phyloP scores from a whole-genome alignment of 2,113 vertebrate genomes.

The Lepisosteus oculatus region DNA sequence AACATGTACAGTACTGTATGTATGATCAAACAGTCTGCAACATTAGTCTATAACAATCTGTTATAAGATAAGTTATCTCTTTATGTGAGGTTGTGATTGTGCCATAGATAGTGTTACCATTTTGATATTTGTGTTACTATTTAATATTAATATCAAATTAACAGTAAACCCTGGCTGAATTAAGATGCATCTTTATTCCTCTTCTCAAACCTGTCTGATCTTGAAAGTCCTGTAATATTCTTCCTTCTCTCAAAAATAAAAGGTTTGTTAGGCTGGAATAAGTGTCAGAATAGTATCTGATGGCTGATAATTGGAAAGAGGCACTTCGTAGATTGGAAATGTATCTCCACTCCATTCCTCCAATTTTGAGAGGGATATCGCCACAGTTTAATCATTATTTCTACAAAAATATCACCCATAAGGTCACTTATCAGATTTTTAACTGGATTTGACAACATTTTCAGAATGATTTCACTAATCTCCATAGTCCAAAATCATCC shows the following conservation, averaged over 20 bases:
- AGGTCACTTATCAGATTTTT: constrained; percentile 8
- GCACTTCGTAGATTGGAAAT: constrained; percentile 14
- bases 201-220: background rate
- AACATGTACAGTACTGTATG: too few relatives aligned
- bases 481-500: too few relatives aligned
- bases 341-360: background rate
- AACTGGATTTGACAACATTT: constrained; percentile 14
- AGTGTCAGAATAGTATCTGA: constrained; percentile 11
- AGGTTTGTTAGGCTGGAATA: constrained; percentile 15
- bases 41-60: too few relatives aligned
- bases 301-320: constrained; percentile 14
- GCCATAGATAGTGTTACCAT: too few relatives aligned
- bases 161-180: background rate
- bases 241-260: constrained; percentile 5
- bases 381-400: constrained; percentile 17
- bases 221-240: too few relatives aligned
- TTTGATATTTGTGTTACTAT: too few relatives aligned
- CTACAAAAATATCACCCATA: constrained; percentile 3
- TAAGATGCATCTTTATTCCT: background rate
- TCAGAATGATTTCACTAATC: too few relatives aligned
- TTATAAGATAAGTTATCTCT: too few relatives aligned
- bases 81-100: too few relatives aligned
- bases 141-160: background rate
- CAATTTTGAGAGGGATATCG: constrained; percentile 5
- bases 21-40: too few relatives aligned